Base-by-base conservation (phyloP, 2,797 vertebrate species). In the Gymnothorax javanicus region DNA sequence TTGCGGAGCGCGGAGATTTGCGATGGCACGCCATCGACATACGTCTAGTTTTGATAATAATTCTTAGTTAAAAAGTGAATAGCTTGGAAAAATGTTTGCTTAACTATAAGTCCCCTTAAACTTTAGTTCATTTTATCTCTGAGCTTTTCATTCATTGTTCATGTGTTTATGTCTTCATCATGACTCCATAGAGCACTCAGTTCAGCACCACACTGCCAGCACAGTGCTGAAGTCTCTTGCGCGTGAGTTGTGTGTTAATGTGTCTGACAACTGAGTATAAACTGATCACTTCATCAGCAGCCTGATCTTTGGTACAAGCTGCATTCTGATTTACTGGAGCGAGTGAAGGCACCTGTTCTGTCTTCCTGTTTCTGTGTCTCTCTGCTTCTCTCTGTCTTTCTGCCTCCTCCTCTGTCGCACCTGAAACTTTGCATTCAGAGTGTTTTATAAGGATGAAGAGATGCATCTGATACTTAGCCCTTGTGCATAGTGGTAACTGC, bases 111-210 rank as follows among this genome's bases (percentile, higher is more conserved):
- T n/a, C n/a, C n/a, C n/a, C n/a, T n/a, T 43, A 43, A 43, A 43
- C 33, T 2, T 79, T 52, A 79, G 20, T 79, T 79, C 17, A 52
- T 79, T 79, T 79, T 7, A 8, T 79, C 54, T 20, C 75, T 79
- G 13, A 79, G 23, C 43, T 79, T 79, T 79, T 79, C 33, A 79
- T 52, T 54, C 50, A 79, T 79, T 52, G 52, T 79, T 79, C 43
- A 79, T 79, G 75, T 54, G 71, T 54, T 79, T 2, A 43, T 43
- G 33, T 43, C 43, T 79, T 79, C 75, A 52, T 79, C 75, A 7
- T 8, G 27, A 43, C 75, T 79, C 33, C 23, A 4, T 33, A 17
- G 50, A 20, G 33, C 43, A 54, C 43, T 75, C 43, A 33, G 12
- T 75, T 75, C 3, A 13, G 3, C 43, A 33, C 71, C 71, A 50